Evolutionary conservation across 2,113 vertebrate species (phyloP).

Genomic region (Dendrocopos noguchii): DNA sequence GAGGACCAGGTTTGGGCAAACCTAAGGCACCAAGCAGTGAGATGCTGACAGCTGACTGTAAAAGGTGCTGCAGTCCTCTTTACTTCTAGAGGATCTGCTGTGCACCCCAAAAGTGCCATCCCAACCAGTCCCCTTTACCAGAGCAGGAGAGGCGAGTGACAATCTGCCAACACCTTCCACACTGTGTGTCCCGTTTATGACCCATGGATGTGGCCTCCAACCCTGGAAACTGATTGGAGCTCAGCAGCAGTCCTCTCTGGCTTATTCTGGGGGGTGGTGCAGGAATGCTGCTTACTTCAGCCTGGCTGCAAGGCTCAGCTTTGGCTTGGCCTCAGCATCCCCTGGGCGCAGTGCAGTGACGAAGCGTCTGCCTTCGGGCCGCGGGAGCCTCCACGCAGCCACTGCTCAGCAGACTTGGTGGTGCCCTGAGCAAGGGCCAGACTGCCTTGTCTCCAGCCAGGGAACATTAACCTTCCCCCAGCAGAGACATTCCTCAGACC

Average conservation of each 20-base stretch:
- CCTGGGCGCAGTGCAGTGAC: not conserved
- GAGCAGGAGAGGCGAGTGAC: not conserved
- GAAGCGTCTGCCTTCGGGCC: not conserved
- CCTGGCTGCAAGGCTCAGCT: not conserved
- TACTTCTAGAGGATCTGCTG: not conserved
- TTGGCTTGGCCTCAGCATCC: not conserved
- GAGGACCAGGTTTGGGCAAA: not conserved
- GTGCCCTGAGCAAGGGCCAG: not conserved
- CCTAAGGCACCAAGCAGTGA: not conserved
- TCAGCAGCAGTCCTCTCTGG: not conserved
- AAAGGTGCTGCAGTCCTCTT: not conserved
- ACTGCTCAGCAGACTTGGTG: not conserved
- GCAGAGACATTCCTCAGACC: slow-evolving; percentile 4
- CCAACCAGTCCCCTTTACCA: not conserved
- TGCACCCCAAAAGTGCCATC: not conserved
- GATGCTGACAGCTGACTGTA: not conserved
- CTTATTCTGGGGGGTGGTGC: not conserved
- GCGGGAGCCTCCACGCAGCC: not conserved
- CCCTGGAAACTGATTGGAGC: not conserved
- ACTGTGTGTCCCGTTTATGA: rapidly evolving
- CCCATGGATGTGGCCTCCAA: rapidly evolving
- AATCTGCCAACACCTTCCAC: not conserved
- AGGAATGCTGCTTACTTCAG: not conserved
- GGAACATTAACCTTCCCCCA: slow-evolving; percentile 1
- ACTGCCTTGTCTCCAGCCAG: not conserved